A percentile compares a stretch with the other conserved stretches of the same genome.
Evolutionary conservation across 1,140 invertebrate species (phyloP).

Genomic region (Zaprionus ghesquierei): DNA sequence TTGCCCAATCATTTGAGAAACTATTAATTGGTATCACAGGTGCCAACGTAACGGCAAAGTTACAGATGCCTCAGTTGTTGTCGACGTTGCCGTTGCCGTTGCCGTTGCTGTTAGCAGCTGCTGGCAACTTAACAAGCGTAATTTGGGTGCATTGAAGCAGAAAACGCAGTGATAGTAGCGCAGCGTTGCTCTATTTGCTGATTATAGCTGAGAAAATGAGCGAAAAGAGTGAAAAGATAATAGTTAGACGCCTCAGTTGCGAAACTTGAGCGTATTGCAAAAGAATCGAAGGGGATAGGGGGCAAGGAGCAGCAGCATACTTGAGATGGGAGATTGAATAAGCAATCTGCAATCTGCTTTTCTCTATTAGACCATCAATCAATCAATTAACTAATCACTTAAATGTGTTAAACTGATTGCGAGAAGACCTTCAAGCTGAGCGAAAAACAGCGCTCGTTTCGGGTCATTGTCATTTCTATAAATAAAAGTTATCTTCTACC

Average conservation of each 20-base stretch:
- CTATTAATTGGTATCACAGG: slow-evolving; percentile 71
- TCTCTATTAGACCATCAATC: slow-evolving; percentile 11
- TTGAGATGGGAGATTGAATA: slow-evolving; percentile 7
- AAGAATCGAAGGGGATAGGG: not conserved
- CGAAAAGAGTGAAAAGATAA: not conserved
- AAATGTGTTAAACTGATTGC: slow-evolving; percentile 32
- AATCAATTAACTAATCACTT: slow-evolving; percentile 40
- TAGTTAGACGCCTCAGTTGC: not conserved
- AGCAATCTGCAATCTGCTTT: slow-evolving; percentile 24
- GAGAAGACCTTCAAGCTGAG: not conserved
- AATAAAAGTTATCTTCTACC: not conserved
- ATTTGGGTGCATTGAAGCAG: slow-evolving; percentile 61
- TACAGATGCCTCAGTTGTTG: slow-evolving; percentile 17
- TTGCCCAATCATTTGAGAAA: slow-evolving; percentile 54
- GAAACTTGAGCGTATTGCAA: not conserved
- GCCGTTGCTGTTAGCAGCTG: slow-evolving; percentile 16
- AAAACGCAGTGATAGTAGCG: slow-evolving; percentile 54
- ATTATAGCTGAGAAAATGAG: slow-evolving; percentile 4
- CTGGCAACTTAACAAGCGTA: slow-evolving; percentile 48
- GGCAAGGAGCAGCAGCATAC: not conserved
- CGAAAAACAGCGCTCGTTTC: not conserved
- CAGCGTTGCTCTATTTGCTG: not conserved
- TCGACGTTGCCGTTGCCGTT: not conserved
- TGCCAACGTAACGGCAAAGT: slow-evolving; percentile 65
- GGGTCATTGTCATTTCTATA: not conserved